Conservation (phyloP, 2,797 vertebrate genomes). For the Enteromius thamalakanensis region DNA sequence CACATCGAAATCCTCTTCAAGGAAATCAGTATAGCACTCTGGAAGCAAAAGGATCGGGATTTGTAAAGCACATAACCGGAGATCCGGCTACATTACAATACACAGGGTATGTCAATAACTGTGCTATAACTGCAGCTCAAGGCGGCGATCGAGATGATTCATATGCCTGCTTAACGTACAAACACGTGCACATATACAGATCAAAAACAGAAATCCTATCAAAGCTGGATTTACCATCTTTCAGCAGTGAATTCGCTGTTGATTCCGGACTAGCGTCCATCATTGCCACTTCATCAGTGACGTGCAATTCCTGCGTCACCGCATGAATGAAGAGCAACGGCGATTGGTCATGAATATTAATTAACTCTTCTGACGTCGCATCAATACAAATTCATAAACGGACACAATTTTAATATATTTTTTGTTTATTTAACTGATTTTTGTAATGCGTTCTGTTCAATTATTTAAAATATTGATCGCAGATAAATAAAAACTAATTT, state of each 20-base stretch:
- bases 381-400: too few relatives aligned
- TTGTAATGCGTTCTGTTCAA: background rate
- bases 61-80: background rate
- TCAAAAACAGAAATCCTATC: background rate
- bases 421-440: background rate
- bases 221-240: constrained; percentile 70
- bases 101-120: background rate
- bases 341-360: constrained; percentile 15
- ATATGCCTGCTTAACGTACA: background rate
- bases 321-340: background rate
- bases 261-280: constrained; percentile 81
- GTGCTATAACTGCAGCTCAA: background rate
- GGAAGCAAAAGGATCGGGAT: constrained; percentile 24
- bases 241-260: constrained; percentile 69
- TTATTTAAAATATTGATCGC: background rate
- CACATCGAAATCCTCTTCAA: constrained; percentile 89
- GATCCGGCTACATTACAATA: background rate
- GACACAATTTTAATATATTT: background rate
- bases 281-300: constrained; percentile 75
- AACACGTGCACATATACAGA: background rate
- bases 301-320: constrained; percentile 56
- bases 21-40: constrained; percentile 92
- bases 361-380: background rate
- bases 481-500: background rate
- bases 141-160: background rate